phyloP scores from a whole-genome alignment of 2,888 invertebrate genomes.

The Patella caerulea region DNA sequence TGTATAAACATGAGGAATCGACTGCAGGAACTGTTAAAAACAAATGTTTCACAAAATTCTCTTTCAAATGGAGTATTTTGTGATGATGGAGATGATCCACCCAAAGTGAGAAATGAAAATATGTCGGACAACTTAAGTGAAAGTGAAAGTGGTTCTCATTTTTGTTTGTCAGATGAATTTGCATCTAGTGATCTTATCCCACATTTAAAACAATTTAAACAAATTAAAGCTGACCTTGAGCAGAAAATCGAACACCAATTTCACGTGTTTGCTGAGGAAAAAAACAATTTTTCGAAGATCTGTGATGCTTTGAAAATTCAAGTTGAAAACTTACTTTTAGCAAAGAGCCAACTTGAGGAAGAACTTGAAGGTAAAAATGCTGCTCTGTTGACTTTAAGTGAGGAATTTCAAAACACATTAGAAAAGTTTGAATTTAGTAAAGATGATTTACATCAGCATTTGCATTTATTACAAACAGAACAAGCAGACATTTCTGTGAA shows the following conservation, averaged over 20 bases:
- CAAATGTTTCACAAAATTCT: neutral
- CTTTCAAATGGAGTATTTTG: neutral
- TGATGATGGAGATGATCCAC: neutral
- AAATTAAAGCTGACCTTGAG: neutral
- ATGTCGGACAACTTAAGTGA: neutral
- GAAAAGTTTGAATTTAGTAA: neutral
- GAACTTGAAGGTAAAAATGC: conserved; percentile 1
- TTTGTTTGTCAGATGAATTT: neutral
- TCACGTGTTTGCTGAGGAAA: neutral
- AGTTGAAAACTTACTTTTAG: neutral
- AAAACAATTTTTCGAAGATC: neutral
- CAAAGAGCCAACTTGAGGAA: neutral
- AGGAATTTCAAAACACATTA: conserved; percentile 3
- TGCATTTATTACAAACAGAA: neutral
- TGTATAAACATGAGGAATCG: neutral
- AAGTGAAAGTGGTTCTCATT: neutral
- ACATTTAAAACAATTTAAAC: neutral
- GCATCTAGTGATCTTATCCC: neutral
- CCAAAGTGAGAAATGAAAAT: neutral
- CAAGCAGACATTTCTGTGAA: neutral
- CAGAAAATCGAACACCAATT: conserved; percentile 1
- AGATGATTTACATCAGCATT: neutral
- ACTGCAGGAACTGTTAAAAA: neutral
- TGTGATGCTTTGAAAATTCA: neutral
- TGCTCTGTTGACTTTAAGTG: neutral